Evolutionary conservation across 2,888 invertebrate genomes (phyloP).

Genomic region (Scaptomyza tumidula): DNA sequence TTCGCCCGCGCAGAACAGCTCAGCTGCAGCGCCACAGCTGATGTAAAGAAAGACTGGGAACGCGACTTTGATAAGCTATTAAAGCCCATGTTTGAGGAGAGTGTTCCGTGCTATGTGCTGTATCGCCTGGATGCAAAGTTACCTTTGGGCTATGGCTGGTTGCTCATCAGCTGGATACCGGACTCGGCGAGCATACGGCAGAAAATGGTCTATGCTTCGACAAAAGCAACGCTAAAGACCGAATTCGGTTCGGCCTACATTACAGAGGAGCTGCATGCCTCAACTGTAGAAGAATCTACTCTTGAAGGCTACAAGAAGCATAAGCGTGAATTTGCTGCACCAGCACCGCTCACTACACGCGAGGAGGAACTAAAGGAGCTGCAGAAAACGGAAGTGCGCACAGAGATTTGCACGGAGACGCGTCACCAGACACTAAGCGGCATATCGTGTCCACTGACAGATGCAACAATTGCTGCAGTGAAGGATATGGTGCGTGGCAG

Average conservation of each 20-base stretch:
- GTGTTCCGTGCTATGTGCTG: conserved; percentile 95
- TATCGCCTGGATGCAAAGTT: conserved; percentile 92
- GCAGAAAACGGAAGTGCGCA: conserved; percentile 89
- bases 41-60: conserved; percentile 91
- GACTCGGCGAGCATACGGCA: conserved; percentile 93
- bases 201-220: conserved; percentile 99
- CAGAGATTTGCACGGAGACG: conserved; percentile 92
- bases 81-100: conserved; percentile 89
- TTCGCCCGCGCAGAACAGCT: conserved; percentile 89
- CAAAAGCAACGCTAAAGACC: conserved; percentile 97
- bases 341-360: conserved; percentile 94
- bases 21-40: conserved; percentile 87
- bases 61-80: conserved; percentile 93
- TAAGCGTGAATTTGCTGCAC: conserved; percentile 90
- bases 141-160: conserved; percentile 94
- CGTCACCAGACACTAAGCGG: conserved; percentile 96
- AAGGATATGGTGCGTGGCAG: conserved; percentile 89
- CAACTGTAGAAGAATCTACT: conserved; percentile 91
- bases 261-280: conserved; percentile 97
- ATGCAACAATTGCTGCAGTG: conserved; percentile 91
- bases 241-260: conserved; percentile 98
- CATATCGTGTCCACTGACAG: conserved; percentile 94
- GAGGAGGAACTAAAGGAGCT: conserved; percentile 94
- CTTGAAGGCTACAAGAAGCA: conserved; percentile 93
- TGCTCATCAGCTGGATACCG: conserved; percentile 97